Evolutionary conservation across 2,113 vertebrate genomes (phyloP).

Genomic region (Saccopteryx bilineata): DNA sequence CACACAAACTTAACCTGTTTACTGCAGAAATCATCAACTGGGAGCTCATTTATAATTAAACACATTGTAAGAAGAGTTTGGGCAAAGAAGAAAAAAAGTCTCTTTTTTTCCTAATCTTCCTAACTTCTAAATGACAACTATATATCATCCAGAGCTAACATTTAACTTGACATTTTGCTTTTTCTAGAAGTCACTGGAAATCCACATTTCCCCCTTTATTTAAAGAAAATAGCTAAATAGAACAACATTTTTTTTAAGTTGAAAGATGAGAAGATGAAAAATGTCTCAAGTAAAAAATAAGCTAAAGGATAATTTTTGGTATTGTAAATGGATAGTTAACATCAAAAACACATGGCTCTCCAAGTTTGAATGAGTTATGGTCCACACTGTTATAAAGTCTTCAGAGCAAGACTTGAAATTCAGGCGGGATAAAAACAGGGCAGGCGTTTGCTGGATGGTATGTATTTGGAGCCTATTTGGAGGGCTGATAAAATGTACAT

Average conservation of each 20-base stretch:
- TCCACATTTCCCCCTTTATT: slow-evolving; percentile 14
- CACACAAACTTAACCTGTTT: slow-evolving; percentile 40
- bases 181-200: slow-evolving; percentile 66
- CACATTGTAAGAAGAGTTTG: background rate
- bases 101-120: background rate
- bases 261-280: slow-evolving; percentile 70
- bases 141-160: slow-evolving; percentile 61
- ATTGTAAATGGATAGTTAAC: background rate
- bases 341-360: slow-evolving; percentile 42
- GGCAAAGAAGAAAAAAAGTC: background rate
- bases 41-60: slow-evolving; percentile 25
- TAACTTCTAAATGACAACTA: slow-evolving; percentile 60
- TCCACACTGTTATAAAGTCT: background rate
- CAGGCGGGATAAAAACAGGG: background rate
- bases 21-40: background rate
- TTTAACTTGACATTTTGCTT: slow-evolving; percentile 69
- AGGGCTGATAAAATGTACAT: background rate
- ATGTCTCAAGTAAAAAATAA: slow-evolving; percentile 46
- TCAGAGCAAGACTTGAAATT: slow-evolving; percentile 18
- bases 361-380: slow-evolving; percentile 39
- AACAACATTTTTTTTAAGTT: slow-evolving; percentile 29
- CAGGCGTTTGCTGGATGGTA: background rate
- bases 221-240: slow-evolving; percentile 67
- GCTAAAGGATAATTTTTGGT: slow-evolving; percentile 67
- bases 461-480: background rate